A percentile compares a stretch with the other conserved stretches of the same genome.
Conservation (phyloP, 2,113 vertebrate species). For the Etheostoma cragini region DNA sequence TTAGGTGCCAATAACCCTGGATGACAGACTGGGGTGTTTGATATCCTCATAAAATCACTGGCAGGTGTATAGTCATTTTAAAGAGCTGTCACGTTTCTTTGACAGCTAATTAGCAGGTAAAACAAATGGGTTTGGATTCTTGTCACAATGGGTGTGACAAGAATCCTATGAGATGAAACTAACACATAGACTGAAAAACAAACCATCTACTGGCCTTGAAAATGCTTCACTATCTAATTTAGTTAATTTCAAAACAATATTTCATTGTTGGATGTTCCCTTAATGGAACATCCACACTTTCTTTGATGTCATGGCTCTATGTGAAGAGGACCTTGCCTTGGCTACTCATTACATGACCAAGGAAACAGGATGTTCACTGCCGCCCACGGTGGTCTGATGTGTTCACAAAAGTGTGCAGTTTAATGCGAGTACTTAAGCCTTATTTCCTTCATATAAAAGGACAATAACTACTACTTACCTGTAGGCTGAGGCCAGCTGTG, state of each 20-base stretch:
- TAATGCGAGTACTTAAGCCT: constrained; percentile 2
- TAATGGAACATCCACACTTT: background rate
- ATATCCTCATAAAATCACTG: constrained; percentile 1
- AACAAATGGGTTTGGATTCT: constrained; percentile 6
- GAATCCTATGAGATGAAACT: background rate
- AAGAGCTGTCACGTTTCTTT: constrained; percentile 11
- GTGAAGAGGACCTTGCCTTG: constrained; percentile 43
- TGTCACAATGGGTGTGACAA: background rate
- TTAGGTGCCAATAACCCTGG: background rate
- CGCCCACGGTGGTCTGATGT: constrained; percentile 25
- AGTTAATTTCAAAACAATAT: background rate
- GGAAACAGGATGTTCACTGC: constrained; percentile 31
- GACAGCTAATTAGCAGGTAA: background rate
- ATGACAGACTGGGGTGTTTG: background rate
- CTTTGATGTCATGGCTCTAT: background rate
- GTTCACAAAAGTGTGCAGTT: constrained; percentile 17
- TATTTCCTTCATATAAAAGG: constrained; percentile 17
- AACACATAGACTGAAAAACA: background rate
- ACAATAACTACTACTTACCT: constrained; percentile 25
- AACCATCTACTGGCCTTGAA: constrained; percentile 9
- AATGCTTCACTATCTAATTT: background rate
- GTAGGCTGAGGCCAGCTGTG: constrained; percentile 21
- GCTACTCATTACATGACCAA: constrained; percentile 28
- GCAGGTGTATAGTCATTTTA: background rate
- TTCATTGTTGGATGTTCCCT: no score